These are phyloP conservation scores for Perdita meconis DNA, from an alignment of 2,888 invertebrate species.

Conservation along the genomic window DNA sequence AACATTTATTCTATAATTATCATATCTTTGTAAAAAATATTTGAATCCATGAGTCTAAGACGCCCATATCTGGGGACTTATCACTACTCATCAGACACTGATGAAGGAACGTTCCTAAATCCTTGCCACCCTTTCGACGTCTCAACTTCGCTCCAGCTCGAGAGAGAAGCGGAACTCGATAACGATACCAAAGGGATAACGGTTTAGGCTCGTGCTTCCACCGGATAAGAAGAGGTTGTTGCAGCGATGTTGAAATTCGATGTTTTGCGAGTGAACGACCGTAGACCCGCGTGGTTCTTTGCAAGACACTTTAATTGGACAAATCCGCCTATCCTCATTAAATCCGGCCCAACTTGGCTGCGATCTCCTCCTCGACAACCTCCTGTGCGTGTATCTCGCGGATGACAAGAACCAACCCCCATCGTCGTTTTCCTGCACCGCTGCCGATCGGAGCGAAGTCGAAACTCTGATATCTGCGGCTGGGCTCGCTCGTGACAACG, in stretches of 20 bases:
- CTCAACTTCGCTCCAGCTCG: constrained; percentile 18
- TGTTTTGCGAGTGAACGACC: constrained; percentile 80
- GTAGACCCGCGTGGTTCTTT: constrained; percentile 80
- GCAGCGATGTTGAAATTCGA: constrained; percentile 73
- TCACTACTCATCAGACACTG: not conserved
- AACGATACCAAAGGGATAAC: constrained; percentile 69
- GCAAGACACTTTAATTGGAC: constrained; percentile 85
- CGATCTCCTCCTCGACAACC: constrained; percentile 52
- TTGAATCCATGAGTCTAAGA: too few relatives aligned
- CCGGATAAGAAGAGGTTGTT: constrained; percentile 70
- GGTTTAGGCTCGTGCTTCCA: constrained; percentile 37
- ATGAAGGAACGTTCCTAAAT: not conserved
- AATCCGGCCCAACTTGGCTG: constrained; percentile 77
- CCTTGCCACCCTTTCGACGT: not conserved
- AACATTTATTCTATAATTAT: too few relatives aligned
- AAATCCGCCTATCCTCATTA: constrained; percentile 85
- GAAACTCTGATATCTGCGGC: constrained; percentile 65
- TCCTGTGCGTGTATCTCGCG: constrained; percentile 59
- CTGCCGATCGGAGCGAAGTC: constrained; percentile 77
- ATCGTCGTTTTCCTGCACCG: constrained; percentile 78
- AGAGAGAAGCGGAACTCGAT: constrained; percentile 43
- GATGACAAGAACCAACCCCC: constrained; percentile 70
- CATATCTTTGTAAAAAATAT: too few relatives aligned
- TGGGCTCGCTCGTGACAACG: not conserved
- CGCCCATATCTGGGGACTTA: too few relatives aligned